Base-by-base conservation (phyloP, 1,140 invertebrate species). In the Zeugodacus cucurbitae region DNA sequence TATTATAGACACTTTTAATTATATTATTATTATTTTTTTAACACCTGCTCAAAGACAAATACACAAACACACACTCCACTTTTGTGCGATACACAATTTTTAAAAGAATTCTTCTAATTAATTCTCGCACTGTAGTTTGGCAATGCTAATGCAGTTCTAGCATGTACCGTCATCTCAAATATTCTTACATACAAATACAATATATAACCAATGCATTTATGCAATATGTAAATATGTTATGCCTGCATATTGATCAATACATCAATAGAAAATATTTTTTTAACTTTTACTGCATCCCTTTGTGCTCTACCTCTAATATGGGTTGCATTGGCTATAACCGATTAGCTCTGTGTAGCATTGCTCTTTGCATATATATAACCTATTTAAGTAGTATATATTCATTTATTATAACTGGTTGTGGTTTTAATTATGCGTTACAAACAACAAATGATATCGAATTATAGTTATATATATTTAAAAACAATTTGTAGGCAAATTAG, bases 201-300 rank as follows among this genome's bases (percentile, higher is more conserved):
- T 5, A 14, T 67, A 78, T 26, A 48, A 48, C 41, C 74, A 74
- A 74, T 41, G 34, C 22, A 62, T 62, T n/a, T 22, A 1, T 20
- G 34, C 34, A 74, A 74, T 74, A 74, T 74, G 32, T 74, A 74
- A 4, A 37, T 74, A 74, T 74, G 5, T 41, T 82, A 41, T 41
- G 67, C 7, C 14, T 20, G 14, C 17, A 4, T 3, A 44, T 3
- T 54, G 48, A 62, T 7, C 8, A 37, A 82, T 48, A 48, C 37
- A 22, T 74, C 20, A n/a, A 4, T 74, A 3, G 5, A 22, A 32
- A 29, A 29, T 82, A 48, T 26, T n/a, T n/a, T n/a, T n/a, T 82
- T 82, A 14, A 74, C 67, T 74, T n/a, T n/a, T 74, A 48, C 37
- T 82, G 74, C 74, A 82, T 82, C 37, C 74, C 37, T 48, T 82